Evolutionary conservation across 1,140 invertebrate species (phyloP), one percentile per base, ranked within the genome.

Genomic region (Brachionus manjavacas): DNA sequence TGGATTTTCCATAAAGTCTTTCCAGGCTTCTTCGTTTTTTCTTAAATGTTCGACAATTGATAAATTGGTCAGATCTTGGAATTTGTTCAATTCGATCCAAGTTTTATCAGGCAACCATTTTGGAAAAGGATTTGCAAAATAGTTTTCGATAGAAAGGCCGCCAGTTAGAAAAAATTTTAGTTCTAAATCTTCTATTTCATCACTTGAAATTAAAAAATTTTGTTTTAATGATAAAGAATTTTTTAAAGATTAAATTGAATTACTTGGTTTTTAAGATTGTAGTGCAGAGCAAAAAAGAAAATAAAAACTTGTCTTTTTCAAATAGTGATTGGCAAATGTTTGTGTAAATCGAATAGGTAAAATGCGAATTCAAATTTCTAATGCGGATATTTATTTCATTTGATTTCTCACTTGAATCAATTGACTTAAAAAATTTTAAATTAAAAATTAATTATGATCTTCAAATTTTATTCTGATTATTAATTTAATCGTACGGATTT

Each of bases 301-400:
- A 90, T 14, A 90, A 87, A 9, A 90, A 86, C 81, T 90, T 90
- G 85, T 90, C 89, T 81, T 90, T 90, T 85, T 90, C 89, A 87
- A 90, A 90, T 72, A 90, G 76, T 1, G 89, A 90, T 35, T 89
- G 86, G 85, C 89, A 90, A 0, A 90, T 88, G 84, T 90, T 90
- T 28, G 87, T 88, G 85, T 90, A 90, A 74, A 89, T 88, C 83
- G 88, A 88, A 85, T 88, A 88, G 11, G 88, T 89, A 80, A 90
- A 90, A 85, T 89, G 88, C 4, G 86, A 80, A 80, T 89, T 89
- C 12, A 90, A 86, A 84, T 88, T 87, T 23, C 86, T 64, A n/a
- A 90, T 88, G 60, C 89, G 85, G 55, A 86, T 85, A 4, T 86
- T 85, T 43, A 90, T 85, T 6, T 87, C 86, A 43, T 79, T 20